A percentile compares a stretch with the other conserved stretches of the same genome.
phyloP scores from a whole-genome alignment of 2,797 vertebrate species.

The Typhlichthys subterraneus region DNA sequence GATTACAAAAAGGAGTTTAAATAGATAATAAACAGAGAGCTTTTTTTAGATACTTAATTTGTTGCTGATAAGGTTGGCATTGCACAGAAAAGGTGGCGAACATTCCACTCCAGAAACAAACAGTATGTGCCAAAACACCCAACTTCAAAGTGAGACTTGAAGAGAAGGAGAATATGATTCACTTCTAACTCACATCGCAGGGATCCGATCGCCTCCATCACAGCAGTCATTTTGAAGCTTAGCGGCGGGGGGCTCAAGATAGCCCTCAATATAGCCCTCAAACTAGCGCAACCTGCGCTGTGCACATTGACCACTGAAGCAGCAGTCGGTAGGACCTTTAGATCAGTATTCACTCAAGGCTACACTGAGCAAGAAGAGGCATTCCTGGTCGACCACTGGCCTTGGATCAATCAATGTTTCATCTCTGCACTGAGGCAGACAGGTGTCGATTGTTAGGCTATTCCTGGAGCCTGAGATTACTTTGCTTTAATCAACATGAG shows the following conservation, averaged over 20 bases:
- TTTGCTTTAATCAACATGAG: slow-evolving; percentile 9
- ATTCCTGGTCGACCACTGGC: slow-evolving; percentile 24
- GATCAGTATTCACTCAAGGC: slow-evolving; percentile 38
- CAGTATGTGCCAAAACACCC: not conserved
- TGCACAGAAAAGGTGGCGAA: too few relatives aligned
- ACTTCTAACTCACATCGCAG: slow-evolving; percentile 26
- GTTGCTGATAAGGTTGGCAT: too few relatives aligned
- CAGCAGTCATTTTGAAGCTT: not conserved
- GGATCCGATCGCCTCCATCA: slow-evolving; percentile 21
- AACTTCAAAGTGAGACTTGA: slow-evolving; percentile 60
- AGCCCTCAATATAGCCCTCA: slow-evolving; percentile 26
- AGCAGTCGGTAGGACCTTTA: slow-evolving; percentile 30
- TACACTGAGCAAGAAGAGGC: slow-evolving; percentile 24
- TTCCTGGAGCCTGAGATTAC: slow-evolving; percentile 28
- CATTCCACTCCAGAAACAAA: too few relatives aligned
- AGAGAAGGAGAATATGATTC: slow-evolving; percentile 35
- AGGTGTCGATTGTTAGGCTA: slow-evolving; percentile 31
- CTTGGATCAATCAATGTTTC: slow-evolving; percentile 39
- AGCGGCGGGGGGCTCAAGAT: slow-evolving; percentile 25
- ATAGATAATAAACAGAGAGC: too few relatives aligned
- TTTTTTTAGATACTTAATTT: too few relatives aligned
- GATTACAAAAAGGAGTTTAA: too few relatives aligned
- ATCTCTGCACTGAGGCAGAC: slow-evolving; percentile 35
- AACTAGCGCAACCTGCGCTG: slow-evolving; percentile 40
- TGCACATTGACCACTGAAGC: slow-evolving; percentile 35